phyloP scores from a whole-genome alignment of 2,113 vertebrate species.

The Coregonus clupeaformis region DNA sequence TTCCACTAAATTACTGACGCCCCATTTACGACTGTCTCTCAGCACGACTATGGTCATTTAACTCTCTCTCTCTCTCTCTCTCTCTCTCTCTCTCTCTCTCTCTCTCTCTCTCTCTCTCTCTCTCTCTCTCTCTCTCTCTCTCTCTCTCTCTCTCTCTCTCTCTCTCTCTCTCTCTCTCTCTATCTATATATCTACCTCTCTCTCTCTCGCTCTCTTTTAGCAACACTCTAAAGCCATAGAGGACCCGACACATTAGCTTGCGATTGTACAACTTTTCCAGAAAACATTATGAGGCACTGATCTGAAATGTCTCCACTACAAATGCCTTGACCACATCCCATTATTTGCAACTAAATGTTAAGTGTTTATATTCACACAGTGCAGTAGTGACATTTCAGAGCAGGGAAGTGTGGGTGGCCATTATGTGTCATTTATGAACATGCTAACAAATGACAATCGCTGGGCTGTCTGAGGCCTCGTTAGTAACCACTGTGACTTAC shows the following conservation, averaged over 20 bases:
- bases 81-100: conserved; percentile 1
- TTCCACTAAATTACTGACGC: conserved; percentile 80
- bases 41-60: conserved; percentile 71
- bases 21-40: conserved; percentile 77
- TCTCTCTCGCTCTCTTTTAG: conserved; percentile 62
- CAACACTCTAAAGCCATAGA: conserved; percentile 46
- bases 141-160: background rate
- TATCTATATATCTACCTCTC: background rate
- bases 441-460: conserved; percentile 51
- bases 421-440: conserved; percentile 54
- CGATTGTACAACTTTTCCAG: conserved; percentile 62
- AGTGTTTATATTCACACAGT: conserved; percentile 65
- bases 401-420: conserved; percentile 25
- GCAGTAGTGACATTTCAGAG: conserved; percentile 69
- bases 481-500: background rate
- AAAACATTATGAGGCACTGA: conserved; percentile 67
- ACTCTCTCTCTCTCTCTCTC: conserved; percentile 26
- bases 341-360: conserved; percentile 69
- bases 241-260: conserved; percentile 60
- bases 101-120: conserved; percentile 7
- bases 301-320: conserved; percentile 75
- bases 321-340: conserved; percentile 67
- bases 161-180: too few species aligned
- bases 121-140: conserved; percentile 29
- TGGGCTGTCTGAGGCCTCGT: conserved; percentile 22